Percentiles rank a stretch among this genome's conserved stretches.
These are phyloP conservation scores for Tonatia bakeri DNA, from an alignment of 2,113 vertebrate genomes.

Conservation along the genomic window DNA sequence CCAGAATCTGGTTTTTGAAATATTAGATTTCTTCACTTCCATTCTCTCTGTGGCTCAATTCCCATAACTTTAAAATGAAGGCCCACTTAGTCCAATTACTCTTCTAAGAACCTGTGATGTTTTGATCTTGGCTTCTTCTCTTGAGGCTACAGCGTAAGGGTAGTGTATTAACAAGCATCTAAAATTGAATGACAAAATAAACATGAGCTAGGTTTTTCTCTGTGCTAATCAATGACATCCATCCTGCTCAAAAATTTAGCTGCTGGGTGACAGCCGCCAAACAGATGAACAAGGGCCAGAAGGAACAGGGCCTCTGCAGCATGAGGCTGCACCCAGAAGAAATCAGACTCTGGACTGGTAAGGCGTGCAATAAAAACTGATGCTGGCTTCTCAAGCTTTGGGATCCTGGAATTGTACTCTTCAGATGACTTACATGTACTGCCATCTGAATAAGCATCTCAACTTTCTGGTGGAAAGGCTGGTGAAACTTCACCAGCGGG, in stretches of 20 bases:
- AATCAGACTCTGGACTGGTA: neutral
- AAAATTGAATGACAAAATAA: neutral
- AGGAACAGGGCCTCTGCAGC: neutral
- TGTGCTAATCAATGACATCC: neutral
- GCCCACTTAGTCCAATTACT: neutral
- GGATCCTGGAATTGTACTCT: neutral
- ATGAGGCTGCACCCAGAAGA: neutral
- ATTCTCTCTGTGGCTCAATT: neutral
- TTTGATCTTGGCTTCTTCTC: neutral
- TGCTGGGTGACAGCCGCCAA: neutral
- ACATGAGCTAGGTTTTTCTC: neutral
- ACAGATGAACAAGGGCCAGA: neutral
- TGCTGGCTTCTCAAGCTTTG: neutral
- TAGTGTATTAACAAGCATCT: neutral
- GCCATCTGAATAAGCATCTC: neutral
- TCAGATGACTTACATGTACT: rapidly evolving
- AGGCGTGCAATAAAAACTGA: neutral
- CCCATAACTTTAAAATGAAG: conserved; percentile 35
- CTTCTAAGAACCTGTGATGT: neutral
- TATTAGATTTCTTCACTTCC: neutral
- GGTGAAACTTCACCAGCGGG: rapidly evolving
- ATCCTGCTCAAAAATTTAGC: neutral
- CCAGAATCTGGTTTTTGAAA: conserved; percentile 23
- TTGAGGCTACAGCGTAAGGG: too few relatives aligned
- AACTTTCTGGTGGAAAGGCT: neutral